phyloP scores from a whole-genome alignment of 2,797 vertebrate species.

The Acanthurus leucopareius region DNA sequence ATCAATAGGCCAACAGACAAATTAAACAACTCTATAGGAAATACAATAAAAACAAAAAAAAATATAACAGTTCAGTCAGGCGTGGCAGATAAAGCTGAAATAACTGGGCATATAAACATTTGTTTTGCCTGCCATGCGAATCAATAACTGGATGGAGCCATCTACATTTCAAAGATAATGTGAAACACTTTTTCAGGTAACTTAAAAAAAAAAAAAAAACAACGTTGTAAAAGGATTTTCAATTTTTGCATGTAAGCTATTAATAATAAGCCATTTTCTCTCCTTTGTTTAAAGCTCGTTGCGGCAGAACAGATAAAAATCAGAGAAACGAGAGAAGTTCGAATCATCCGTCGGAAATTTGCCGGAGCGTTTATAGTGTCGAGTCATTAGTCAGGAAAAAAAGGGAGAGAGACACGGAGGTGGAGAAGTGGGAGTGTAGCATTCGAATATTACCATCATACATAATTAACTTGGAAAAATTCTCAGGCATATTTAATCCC shows the following conservation, averaged over 20 bases:
- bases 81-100: neutral
- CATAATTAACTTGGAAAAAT: slow-evolving; percentile 60
- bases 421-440: slow-evolving; percentile 21
- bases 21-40: neutral
- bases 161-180: neutral
- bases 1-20: neutral
- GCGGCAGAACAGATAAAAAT: slow-evolving; percentile 2
- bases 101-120: neutral
- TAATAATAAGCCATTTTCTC: neutral
- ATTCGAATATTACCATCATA: slow-evolving; percentile 46
- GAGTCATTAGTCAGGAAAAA: slow-evolving; percentile 22
- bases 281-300: neutral
- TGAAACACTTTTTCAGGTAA: neutral
- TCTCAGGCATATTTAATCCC: slow-evolving; percentile 43
- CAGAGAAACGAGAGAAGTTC: slow-evolving; percentile 7
- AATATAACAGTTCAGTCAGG: neutral
- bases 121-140: neutral
- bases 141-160: neutral
- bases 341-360: slow-evolving; percentile 23
- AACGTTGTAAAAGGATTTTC: neutral
- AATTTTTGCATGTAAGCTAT: neutral
- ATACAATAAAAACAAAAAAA: neutral
- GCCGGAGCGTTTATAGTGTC: slow-evolving; percentile 3
- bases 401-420: slow-evolving; percentile 8
- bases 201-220: neutral